Evolutionary conservation across 2,113 vertebrate species (phyloP), one percentile per base, ranked within the genome.

Genomic region (Gallinago paraguaiae): DNA sequence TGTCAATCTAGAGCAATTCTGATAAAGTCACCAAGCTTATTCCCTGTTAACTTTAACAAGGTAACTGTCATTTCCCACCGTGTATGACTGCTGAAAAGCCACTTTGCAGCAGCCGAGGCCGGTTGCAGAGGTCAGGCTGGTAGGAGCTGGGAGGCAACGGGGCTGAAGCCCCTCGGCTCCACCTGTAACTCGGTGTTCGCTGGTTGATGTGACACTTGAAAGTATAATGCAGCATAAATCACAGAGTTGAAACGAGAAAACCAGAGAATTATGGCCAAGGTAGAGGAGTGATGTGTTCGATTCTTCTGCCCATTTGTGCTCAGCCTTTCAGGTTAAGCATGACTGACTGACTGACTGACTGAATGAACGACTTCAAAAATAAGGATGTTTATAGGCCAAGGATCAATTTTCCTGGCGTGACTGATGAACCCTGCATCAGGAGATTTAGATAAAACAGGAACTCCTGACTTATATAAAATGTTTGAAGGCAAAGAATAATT

Each of bases 401-500:
- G 57, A 92, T 93, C 90, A 94, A 64, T 84, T 91, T 92, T 84
- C 59, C 80, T 76, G 70, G n/a, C 28, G 45, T 35, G 67, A 95
- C 28, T 61, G 57, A 94, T 79, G 56, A 94, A 86, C 50, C 45
- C 35, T 27, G 31, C 28, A 80, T 68, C 59, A 71, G 39, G 56
- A 93, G 63, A 90, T 67, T 64, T 51, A 91, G 82, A 81, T 59
- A 92, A 89, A 94, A 76, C 14, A 78, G 91, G 33, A 95, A 71
- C 50, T 33, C 16, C 60, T 92, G 75, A 92, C 83, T 71, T 90
- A 77, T 68, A 80, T n/a, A 74, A 78, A 71, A 76, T 83, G 28
- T 68, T 76, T 97, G 77, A 76, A 97, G 96, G 75, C 56, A 78
- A 84, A 63, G 65, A 92, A 74, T 28, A 39, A 70, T 48, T 85